These are phyloP conservation scores for Blastomussa wellsi DNA, from an alignment of 92 coral and sea anemone species.

Conservation along the genomic window DNA sequence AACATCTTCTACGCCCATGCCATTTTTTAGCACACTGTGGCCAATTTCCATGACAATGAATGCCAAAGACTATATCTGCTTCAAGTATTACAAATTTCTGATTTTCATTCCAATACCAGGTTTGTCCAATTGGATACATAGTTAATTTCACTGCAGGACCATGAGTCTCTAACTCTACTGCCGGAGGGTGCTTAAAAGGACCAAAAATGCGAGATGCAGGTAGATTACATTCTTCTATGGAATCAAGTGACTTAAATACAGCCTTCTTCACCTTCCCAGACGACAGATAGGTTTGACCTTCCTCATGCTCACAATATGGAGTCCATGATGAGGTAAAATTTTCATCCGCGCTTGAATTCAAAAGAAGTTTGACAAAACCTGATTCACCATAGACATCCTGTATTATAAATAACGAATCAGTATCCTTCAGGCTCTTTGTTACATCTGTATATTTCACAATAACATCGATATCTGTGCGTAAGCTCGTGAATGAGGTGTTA, in stretches of 20 bases:
- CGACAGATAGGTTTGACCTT: slow-evolving; percentile 20
- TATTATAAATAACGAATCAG: no score
- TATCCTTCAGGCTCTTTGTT: no score
- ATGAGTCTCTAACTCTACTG: background rate
- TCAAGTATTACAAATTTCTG: slow-evolving; percentile 7
- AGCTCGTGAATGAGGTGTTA: slow-evolving; percentile 12
- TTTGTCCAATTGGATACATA: background rate
- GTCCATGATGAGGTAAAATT: background rate
- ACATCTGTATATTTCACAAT: background rate
- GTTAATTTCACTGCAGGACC: slow-evolving; percentile 3
- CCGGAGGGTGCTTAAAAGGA: slow-evolving; percentile 10
- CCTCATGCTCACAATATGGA: slow-evolving; percentile 18
- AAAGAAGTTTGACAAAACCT: no score
- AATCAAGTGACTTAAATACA: slow-evolving; percentile 15
- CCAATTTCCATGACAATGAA: slow-evolving; percentile 10
- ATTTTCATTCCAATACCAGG: slow-evolving; percentile 19
- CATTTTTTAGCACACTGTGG: slow-evolving; percentile 10
- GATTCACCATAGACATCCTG: no score
- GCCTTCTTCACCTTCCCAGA: slow-evolving; percentile 17
- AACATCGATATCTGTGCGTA: slow-evolving; percentile 17
- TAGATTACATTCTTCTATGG: slow-evolving; percentile 13
- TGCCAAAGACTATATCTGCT: slow-evolving; percentile 16
- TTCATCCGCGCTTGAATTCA: no score
- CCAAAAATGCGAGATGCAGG: slow-evolving; percentile 18
- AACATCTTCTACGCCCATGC: background rate